Conservation (phyloP, 2,888 invertebrate genomes). For the Amphipyra berbera region DNA sequence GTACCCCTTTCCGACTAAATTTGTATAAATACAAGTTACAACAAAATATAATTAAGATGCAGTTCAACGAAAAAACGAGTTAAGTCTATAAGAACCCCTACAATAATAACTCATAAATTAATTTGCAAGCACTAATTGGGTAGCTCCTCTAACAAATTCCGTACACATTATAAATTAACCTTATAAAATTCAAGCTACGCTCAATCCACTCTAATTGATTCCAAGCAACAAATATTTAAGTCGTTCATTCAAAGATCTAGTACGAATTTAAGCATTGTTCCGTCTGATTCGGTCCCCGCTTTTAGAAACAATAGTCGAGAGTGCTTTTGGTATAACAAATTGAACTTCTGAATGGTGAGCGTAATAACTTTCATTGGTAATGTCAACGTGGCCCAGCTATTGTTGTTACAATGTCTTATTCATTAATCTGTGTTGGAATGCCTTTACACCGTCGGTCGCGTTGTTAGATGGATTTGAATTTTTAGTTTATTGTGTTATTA, state of each 20-base stretch:
- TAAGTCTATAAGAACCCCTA: not conserved
- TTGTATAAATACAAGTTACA: too few species aligned
- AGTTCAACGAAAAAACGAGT: too few species aligned
- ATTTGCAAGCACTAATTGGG: not conserved
- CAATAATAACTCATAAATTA: not conserved
- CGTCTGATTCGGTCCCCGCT: conserved; percentile 42
- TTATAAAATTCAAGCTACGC: conserved; percentile 8
- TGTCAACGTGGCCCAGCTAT: conserved; percentile 65
- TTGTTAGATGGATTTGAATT: not conserved
- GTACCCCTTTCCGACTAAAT: too few species aligned
- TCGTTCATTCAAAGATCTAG: conserved; percentile 25
- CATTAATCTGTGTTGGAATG: conserved; percentile 60
- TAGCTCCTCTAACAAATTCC: not conserved
- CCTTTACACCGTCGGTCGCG: conserved; percentile 14
- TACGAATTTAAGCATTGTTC: conserved; percentile 43
- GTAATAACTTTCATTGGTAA: conserved; percentile 70
- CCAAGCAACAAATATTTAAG: conserved; percentile 38
- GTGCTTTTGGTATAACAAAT: conserved; percentile 72
- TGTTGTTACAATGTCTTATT: conserved; percentile 64
- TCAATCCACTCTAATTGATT: conserved; percentile 36
- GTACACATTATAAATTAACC: not conserved
- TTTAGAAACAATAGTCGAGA: conserved; percentile 67
- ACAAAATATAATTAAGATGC: too few species aligned
- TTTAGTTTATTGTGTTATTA: not conserved
- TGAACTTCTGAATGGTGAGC: conserved; percentile 61